Base-by-base conservation (phyloP, 2,888 invertebrate species). In the Caenorhabditis auriculariae region DNA sequence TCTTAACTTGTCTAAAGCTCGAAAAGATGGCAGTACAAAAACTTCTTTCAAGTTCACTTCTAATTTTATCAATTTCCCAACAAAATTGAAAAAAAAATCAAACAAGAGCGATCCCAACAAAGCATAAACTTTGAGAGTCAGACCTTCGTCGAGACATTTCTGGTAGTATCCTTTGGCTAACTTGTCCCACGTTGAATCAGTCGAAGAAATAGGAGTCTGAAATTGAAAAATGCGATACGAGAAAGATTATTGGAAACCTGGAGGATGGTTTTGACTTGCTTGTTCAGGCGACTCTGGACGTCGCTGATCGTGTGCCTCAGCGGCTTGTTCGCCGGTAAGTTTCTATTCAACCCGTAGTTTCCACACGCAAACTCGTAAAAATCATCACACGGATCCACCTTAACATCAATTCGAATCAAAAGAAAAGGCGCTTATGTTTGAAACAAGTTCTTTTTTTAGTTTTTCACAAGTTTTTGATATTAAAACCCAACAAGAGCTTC, bases 301-400 rank as follows among this genome's bases (percentile, higher is more conserved):
- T 78, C 77, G 35, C 68, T 68, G 28, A 77, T 78, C 23, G 77
- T 78, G 54, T 77, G 75, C 32, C 76, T 50, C 9, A 75, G 60
- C 3, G 76, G 76, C 57, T 77, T 74, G 54, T 69, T 74, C 6
- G 76, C 68, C 6, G 75, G 67, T 15, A 80, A 57, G 53, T 75
- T 77, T 37, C 72, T 66, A 49, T 70, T 72, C 28, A 75, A 50
- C 4, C 67, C 74, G 54, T 78, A 80, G 63, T 80, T 78, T 1
- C 78, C 78, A 60, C 78, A 78, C 5, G 76, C 76, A 54, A 69
- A 78, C 39, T 77, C 79, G 59, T 78, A 78, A 48, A 78, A 80
- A 47, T 78, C 76, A 24, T 75, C 70, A 50, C 78, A 78, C 0
- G 79, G 78, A 49, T 78, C 67, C 2, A 72, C 65, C 72, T 75